Conservation (phyloP, 2,797 vertebrate species). For the Nannoperca australis region DNA sequence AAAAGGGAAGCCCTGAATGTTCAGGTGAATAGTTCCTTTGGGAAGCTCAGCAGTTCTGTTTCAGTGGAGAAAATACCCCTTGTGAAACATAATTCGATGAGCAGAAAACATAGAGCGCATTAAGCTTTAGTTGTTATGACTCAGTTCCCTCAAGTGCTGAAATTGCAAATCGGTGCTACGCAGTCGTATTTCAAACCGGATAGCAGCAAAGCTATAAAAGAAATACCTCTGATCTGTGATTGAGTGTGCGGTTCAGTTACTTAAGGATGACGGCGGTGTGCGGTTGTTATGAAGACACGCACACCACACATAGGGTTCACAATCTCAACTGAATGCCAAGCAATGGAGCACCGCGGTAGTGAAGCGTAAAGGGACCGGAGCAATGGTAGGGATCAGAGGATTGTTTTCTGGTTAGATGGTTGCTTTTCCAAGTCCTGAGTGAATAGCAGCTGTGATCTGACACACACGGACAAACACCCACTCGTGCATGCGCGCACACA, state of each 20-base stretch:
- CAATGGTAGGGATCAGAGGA: slow-evolving; percentile 16
- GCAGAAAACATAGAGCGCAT: slow-evolving; percentile 59
- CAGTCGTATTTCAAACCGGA: slow-evolving; percentile 45
- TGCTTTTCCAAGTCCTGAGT: slow-evolving; percentile 16
- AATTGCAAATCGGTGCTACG: slow-evolving; percentile 47
- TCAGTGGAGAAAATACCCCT: slow-evolving; percentile 56
- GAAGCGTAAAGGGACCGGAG: slow-evolving; percentile 1
- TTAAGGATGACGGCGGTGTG: slow-evolving; percentile 22
- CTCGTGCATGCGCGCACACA: background rate
- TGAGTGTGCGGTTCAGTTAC: slow-evolving; percentile 27
- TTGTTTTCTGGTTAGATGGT: slow-evolving; percentile 16
- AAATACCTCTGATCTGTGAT: slow-evolving; percentile 44
- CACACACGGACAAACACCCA: background rate
- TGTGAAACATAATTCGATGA: slow-evolving; percentile 55
- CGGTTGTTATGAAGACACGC: slow-evolving; percentile 33
- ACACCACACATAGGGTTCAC: background rate
- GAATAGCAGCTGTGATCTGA: slow-evolving; percentile 2
- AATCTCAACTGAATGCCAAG: slow-evolving; percentile 24
- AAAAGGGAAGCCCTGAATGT: slow-evolving; percentile 35
- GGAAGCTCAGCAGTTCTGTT: slow-evolving; percentile 44
- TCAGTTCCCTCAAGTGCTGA: slow-evolving; percentile 65
- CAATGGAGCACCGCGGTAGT: slow-evolving; percentile 17
- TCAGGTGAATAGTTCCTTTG: slow-evolving; percentile 43
- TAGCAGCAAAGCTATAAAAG: slow-evolving; percentile 41
- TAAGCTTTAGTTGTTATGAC: slow-evolving; percentile 64